A percentile compares a stretch with the other conserved stretches of the same genome.
These are phyloP conservation scores for Erynnis tages DNA, from an alignment of 2,888 invertebrate species.

Conservation along the genomic window DNA sequence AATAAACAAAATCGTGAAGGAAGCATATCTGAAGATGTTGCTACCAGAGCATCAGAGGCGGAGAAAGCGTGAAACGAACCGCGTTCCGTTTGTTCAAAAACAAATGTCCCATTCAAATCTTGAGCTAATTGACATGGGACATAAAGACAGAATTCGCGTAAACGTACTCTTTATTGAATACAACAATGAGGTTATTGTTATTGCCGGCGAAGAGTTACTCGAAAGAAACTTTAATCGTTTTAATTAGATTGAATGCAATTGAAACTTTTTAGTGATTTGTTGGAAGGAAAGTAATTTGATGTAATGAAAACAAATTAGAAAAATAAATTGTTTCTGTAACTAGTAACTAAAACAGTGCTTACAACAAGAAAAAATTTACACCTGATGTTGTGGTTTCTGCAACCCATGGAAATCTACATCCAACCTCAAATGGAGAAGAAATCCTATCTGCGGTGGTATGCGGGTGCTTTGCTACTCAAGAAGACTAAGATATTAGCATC, in stretches of 20 bases:
- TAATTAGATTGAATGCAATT: slow-evolving; percentile 18
- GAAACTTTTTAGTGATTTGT: neutral
- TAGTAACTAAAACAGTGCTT: too few species aligned
- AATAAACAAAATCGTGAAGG: slow-evolving; percentile 13
- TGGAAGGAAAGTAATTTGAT: neutral
- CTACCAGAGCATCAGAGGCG: slow-evolving; percentile 28
- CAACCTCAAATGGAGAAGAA: too few species aligned
- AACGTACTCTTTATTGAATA: slow-evolving; percentile 27
- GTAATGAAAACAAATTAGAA: too few species aligned
- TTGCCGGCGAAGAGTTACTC: slow-evolving; percentile 17
- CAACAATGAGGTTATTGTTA: slow-evolving; percentile 34
- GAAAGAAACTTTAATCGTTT: slow-evolving; percentile 17
- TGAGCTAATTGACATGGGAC: slow-evolving; percentile 47
- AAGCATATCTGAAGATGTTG: slow-evolving; percentile 7
- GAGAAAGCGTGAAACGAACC: slow-evolving; percentile 64
- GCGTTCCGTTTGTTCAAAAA: slow-evolving; percentile 34
- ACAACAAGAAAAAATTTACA: too few species aligned
- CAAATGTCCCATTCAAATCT: slow-evolving; percentile 48
- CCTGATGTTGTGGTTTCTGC: too few species aligned
- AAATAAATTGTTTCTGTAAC: too few species aligned
- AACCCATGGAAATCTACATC: too few species aligned
- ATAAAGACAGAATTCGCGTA: slow-evolving; percentile 43
- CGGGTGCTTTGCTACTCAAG: too few species aligned
- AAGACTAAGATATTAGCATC: too few species aligned
- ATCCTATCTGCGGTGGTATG: too few species aligned